Evolutionary conservation across 2,797 vertebrate genomes (phyloP).

Genomic region (Spinus olivaceus): DNA sequence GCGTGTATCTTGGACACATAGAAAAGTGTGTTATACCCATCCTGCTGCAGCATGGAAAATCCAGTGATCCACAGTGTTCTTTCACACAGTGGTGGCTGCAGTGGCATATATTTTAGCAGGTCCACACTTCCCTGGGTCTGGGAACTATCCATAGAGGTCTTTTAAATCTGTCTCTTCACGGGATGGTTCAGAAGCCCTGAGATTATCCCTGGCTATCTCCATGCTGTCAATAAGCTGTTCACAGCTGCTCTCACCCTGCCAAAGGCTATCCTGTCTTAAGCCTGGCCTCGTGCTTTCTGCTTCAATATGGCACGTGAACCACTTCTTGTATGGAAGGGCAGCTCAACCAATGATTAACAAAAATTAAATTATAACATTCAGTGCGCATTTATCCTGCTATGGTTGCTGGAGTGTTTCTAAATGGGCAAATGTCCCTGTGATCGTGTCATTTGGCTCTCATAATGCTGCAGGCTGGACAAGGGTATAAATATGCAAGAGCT

Average conservation of each 20-base stretch:
- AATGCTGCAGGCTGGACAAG: slow-evolving; percentile 39
- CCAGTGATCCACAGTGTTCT: background rate
- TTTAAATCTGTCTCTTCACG: background rate
- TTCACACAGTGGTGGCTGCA: background rate
- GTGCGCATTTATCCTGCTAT: slow-evolving; percentile 17
- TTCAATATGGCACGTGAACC: background rate
- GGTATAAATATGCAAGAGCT: slow-evolving; percentile 68
- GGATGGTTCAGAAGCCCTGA: background rate
- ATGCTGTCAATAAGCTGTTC: background rate
- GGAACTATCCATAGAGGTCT: background rate
- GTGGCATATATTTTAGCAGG: background rate
- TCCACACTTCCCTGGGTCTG: background rate
- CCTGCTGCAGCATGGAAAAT: background rate
- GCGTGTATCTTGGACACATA: background rate
- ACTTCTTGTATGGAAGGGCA: background rate
- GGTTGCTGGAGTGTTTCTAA: slow-evolving; percentile 44
- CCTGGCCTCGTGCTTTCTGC: background rate
- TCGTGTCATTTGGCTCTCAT: slow-evolving; percentile 39
- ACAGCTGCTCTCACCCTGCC: rapidly evolving
- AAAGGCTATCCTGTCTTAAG: background rate
- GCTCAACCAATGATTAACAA: background rate
- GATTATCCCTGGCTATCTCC: background rate
- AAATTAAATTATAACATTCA: slow-evolving; percentile 11
- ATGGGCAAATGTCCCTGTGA: slow-evolving; percentile 54
- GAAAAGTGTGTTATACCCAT: rapidly evolving